Percentiles rank a stretch among this genome's conserved stretches.
These are phyloP conservation scores for Lissonota sp. DNA, from an alignment of 2,888 invertebrate genomes.

Conservation along the genomic window DNA sequence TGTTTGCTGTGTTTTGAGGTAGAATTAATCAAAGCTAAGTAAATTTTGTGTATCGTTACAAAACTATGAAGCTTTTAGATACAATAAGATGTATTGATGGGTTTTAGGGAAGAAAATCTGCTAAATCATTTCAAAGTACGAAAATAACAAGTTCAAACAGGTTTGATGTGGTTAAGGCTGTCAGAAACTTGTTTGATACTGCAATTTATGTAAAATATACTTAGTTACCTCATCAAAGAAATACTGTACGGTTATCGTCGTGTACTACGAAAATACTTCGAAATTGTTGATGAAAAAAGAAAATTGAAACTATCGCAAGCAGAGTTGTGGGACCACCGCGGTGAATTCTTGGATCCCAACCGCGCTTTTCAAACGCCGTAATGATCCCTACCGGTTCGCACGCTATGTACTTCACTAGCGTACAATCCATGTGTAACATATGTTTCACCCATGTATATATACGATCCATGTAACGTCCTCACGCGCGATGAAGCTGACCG, in stretches of 20 bases:
- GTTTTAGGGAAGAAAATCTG: not conserved
- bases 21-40: no score
- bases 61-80: no score
- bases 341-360: slow-evolving; percentile 38
- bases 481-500: slow-evolving; percentile 42
- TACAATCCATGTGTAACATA: not conserved
- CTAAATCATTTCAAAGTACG: not conserved
- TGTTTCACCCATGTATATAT: slow-evolving; percentile 1
- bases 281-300: slow-evolving; percentile 3
- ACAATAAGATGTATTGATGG: no score
- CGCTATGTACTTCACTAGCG: slow-evolving; percentile 51
- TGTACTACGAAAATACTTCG: not conserved
- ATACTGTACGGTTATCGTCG: not conserved
- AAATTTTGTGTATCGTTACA: no score
- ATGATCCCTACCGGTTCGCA: slow-evolving; percentile 51
- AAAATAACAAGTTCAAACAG: not conserved
- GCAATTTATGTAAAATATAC: no score
- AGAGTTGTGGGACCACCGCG: slow-evolving; percentile 25
- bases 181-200: no score
- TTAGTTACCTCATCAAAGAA: no score
- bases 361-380: slow-evolving; percentile 54
- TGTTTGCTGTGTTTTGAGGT: not conserved
- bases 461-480: not conserved
- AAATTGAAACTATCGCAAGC: not conserved
- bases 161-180: no score